A percentile compares a stretch with the other conserved stretches of the same genome.
Evolutionary conservation across 35 echinoderm and acorn worm species (phyloP).

Genomic region (Ophioderma brevispina): DNA sequence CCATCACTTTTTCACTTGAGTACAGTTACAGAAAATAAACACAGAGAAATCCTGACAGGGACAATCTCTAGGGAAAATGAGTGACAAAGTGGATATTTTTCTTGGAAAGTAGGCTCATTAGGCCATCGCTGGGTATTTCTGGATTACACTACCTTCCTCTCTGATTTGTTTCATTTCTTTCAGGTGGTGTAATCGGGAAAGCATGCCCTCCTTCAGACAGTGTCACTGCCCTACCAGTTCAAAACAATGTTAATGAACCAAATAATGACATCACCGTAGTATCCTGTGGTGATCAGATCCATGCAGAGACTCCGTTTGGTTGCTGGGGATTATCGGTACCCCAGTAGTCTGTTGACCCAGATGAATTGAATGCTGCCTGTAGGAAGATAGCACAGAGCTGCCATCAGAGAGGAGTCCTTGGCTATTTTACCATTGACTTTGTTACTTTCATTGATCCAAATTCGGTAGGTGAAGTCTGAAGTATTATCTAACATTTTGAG

Average conservation of each 20-base stretch:
- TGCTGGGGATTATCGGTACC: conserved; percentile 95
- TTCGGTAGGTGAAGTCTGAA: conserved; percentile 48
- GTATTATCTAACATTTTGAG: too few relatives aligned
- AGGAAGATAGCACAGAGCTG: conserved; percentile 77
- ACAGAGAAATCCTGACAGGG: too few relatives aligned
- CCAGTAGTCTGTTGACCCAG: conserved; percentile 90
- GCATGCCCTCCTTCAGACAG: conserved; percentile 96
- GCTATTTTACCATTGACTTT: conserved; percentile 93
- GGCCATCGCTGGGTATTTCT: too few relatives aligned
- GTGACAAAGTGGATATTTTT: too few relatives aligned
- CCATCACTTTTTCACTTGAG: too few relatives aligned
- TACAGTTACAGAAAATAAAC: too few relatives aligned
- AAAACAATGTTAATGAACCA: conserved; percentile 88
- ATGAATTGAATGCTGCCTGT: conserved; percentile 67
- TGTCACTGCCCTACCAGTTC: conserved; percentile 79
- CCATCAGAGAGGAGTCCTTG: conserved; percentile 84
- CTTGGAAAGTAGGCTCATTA: too few relatives aligned
- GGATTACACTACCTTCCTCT: not conserved
- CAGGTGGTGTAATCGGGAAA: conserved; percentile 94
- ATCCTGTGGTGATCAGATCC: conserved; percentile 94
- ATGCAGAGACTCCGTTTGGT: conserved; percentile 80
- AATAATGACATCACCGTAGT: conserved; percentile 64
- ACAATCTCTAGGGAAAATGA: too few relatives aligned
- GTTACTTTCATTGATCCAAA: conserved; percentile 89
- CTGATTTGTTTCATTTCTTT: conserved; percentile 13